Conservation (phyloP, 2,797 vertebrate genomes). For the Sitta carolinensis region DNA sequence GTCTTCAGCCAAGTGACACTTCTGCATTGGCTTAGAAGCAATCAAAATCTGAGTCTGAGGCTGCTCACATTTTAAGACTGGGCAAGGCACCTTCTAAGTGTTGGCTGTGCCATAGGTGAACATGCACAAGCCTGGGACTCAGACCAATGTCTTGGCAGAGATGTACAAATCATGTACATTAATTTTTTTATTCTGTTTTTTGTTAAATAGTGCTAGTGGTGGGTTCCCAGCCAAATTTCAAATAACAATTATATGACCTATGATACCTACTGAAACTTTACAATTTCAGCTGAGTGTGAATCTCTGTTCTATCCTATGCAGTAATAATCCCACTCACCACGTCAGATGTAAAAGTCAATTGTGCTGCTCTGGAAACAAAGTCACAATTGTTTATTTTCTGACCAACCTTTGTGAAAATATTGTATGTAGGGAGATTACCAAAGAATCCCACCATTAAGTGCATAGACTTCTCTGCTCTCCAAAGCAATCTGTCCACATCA, state of each 20-base stretch:
- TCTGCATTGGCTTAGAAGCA: neutral
- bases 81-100: neutral
- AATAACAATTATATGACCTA: neutral
- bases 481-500: neutral
- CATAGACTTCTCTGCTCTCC: neutral
- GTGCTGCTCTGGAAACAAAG: neutral
- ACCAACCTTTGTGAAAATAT: neutral
- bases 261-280: neutral
- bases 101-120: neutral
- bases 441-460: neutral
- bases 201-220: neutral
- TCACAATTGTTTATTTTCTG: neutral
- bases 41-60: fast-evolving
- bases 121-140: neutral
- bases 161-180: neutral
- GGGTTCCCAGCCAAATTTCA: neutral
- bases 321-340: neutral
- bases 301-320: neutral
- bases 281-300: neutral
- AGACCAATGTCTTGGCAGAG: neutral
- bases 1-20: neutral
- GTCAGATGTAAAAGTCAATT: neutral
- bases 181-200: neutral
- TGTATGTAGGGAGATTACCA: neutral
- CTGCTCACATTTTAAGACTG: neutral